phyloP scores from a whole-genome alignment of 2,113 vertebrate species.

The Takifugu flavidus region DNA sequence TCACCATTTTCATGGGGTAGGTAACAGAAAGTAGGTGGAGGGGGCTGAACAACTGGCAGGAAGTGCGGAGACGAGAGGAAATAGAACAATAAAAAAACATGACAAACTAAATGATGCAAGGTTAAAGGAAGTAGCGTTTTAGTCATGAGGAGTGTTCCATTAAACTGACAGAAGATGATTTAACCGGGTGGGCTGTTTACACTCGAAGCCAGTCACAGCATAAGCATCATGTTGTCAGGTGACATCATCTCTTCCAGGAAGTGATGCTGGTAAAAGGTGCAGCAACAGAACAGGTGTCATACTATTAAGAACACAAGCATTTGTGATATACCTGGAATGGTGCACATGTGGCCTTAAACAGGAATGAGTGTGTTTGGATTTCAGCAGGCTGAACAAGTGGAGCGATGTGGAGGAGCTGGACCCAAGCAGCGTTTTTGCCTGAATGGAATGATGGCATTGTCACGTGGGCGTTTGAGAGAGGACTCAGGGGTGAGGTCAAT shows the following conservation, averaged over 20 bases:
- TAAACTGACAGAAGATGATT: neutral
- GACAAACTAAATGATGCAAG: constrained; percentile 4
- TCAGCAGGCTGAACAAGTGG: constrained; percentile 23
- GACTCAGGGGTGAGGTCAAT: constrained; percentile 51
- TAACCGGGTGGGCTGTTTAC: constrained; percentile 6
- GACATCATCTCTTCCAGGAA: constrained; percentile 23
- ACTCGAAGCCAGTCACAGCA: fast-evolving
- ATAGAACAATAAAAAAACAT: neutral
- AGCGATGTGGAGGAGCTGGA: constrained; percentile 20
- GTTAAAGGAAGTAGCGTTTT: neutral
- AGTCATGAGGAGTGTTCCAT: neutral
- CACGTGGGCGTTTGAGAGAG: constrained; percentile 44
- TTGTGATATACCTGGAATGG: too few relatives aligned
- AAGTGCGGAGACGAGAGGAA: constrained; percentile 12
- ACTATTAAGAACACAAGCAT: neutral
- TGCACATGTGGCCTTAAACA: neutral
- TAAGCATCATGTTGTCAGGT: neutral
- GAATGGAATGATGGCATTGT: constrained; percentile 37
- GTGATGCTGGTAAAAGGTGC: constrained; percentile 1
- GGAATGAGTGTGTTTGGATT: neutral
- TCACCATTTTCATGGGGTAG: constrained; percentile 57
- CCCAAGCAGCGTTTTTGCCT: constrained; percentile 6
- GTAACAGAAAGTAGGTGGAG: constrained; percentile 27
- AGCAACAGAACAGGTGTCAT: neutral
- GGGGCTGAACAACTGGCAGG: constrained; percentile 10